Base-by-base conservation (phyloP, 2,797 vertebrate genomes). In the Neosilurus mollespiculum region DNA sequence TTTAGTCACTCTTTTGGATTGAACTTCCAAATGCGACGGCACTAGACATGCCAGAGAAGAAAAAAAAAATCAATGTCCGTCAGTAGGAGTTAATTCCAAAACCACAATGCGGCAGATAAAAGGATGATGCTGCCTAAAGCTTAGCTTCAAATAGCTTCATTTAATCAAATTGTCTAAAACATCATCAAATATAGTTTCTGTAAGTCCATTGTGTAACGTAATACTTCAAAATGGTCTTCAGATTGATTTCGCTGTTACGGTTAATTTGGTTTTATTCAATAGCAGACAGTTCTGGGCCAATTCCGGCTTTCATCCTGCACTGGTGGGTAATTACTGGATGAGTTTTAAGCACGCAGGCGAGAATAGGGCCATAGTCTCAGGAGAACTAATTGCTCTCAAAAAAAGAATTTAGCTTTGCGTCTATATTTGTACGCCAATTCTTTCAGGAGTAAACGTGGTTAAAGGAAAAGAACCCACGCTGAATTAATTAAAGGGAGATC, bases 141-240 rank as follows among this genome's bases (percentile, higher is more conserved):
- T 51, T 66, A 67, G 78, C 64, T 69, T 69, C 20, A 69, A 69
- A 58, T 65, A 72, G n/a, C 54, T 34, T 61, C 7, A 64, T 59
- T 81, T 70, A 70, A 81, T 71, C 80, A 51, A 49, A 62, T 73
- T 53, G 67, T 51, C 80, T 53, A 73, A 81, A 24, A 62, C 80
- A 81, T 81, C 20, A 72, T 81, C 54, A 72, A 82, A 18, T 30
- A 65, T 56, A 61, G n/a, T 62, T 30, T 51, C 37, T 62, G 24
- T 30, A 59, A 61, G 59, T 73, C 59, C 37, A 26, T 20, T 61
- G 16, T 81, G 80, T 73, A 81, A 81, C 61, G 6, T 67, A 64
- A 72, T 72, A 62, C 56, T 73, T 81, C 18, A 62, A 51, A 64
- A 81, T 14, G 22, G 37, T 72, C 56, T 61, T 71, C 67, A 26